A percentile compares a stretch with the other conserved stretches of the same genome.
phyloP scores from a whole-genome alignment of 2,797 vertebrate species.

The Meriones psammophilus region DNA sequence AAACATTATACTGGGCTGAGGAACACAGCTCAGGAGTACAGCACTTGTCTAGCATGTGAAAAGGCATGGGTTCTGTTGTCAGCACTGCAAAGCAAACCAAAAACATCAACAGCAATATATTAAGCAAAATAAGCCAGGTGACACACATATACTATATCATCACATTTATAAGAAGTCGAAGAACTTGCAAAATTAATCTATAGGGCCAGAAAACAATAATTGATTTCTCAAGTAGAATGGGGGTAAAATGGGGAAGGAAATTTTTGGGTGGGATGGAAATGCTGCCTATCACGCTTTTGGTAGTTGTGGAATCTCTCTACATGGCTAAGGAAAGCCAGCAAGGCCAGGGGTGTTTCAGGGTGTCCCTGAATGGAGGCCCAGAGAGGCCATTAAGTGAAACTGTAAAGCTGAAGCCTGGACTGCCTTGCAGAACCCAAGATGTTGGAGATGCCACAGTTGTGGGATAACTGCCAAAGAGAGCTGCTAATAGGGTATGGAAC shows the following conservation, averaged over 20 bases:
- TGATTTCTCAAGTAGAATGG: background rate
- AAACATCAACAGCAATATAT: background rate
- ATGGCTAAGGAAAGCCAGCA: background rate
- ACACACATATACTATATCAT: background rate
- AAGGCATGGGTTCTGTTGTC: background rate
- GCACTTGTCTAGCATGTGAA: background rate
- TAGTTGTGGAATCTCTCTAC: background rate
- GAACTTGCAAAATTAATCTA: constrained; percentile 22
- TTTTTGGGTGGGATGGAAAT: constrained; percentile 19
- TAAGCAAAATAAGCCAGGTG: constrained; percentile 21
- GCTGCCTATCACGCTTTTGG: constrained; percentile 14
- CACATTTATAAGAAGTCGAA: constrained; percentile 24
- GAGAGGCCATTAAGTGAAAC: background rate
- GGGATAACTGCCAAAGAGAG: background rate
- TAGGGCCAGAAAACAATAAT: constrained; percentile 42
- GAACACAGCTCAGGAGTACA: background rate
- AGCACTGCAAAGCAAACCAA: background rate
- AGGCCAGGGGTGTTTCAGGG: background rate
- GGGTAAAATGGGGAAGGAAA: background rate
- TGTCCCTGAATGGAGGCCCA: background rate
- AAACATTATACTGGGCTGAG: background rate
- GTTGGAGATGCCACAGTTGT: background rate
- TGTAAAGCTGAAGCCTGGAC: background rate
- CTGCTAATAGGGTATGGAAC: background rate
- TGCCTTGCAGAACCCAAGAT: background rate